Percentiles rank a stretch among this genome's conserved stretches.
These are phyloP conservation scores for Danaus plexippus DNA, from an alignment of 1,140 invertebrate genomes.

Conservation along the genomic window DNA sequence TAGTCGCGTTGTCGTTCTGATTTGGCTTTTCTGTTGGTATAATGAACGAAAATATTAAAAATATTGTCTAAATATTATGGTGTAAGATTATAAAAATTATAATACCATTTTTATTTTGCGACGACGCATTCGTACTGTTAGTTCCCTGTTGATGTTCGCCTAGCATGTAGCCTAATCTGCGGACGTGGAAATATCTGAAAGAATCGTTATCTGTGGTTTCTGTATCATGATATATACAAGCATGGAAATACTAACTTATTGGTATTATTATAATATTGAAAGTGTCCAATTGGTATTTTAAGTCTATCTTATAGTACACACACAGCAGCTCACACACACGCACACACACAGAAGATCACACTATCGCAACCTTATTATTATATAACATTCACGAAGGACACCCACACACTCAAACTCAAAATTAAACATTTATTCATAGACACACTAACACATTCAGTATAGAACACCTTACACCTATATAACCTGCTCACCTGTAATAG, in stretches of 20 bases:
- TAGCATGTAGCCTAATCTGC: slow-evolving; percentile 76
- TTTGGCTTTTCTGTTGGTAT: slow-evolving; percentile 40
- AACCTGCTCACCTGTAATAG: slow-evolving; percentile 77
- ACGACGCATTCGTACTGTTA: slow-evolving; percentile 54
- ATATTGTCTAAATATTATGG: neutral
- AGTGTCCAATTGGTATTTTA: neutral
- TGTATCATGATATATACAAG: too few relatives aligned
- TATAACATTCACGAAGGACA: too few relatives aligned
- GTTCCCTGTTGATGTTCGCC: slow-evolving; percentile 72
- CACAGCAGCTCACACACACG: too few relatives aligned
- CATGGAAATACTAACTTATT: too few relatives aligned
- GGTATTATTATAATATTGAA: slow-evolving; percentile 5
- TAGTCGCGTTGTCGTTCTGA: slow-evolving; percentile 68
- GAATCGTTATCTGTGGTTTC: neutral
- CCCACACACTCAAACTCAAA: too few relatives aligned
- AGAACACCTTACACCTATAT: too few relatives aligned
- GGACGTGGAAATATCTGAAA: slow-evolving; percentile 78
- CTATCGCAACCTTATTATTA: too few relatives aligned
- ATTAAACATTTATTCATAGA: too few relatives aligned
- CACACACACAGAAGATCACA: too few relatives aligned
- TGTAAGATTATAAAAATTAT: slow-evolving; percentile 2
- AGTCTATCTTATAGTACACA: too few relatives aligned
- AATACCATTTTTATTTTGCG: slow-evolving; percentile 54
- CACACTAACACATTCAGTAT: too few relatives aligned
- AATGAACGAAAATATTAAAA: neutral